These are phyloP conservation scores for Cardiocondyla obscurior DNA, from an alignment of 1,140 invertebrate genomes.

Conservation along the genomic window DNA sequence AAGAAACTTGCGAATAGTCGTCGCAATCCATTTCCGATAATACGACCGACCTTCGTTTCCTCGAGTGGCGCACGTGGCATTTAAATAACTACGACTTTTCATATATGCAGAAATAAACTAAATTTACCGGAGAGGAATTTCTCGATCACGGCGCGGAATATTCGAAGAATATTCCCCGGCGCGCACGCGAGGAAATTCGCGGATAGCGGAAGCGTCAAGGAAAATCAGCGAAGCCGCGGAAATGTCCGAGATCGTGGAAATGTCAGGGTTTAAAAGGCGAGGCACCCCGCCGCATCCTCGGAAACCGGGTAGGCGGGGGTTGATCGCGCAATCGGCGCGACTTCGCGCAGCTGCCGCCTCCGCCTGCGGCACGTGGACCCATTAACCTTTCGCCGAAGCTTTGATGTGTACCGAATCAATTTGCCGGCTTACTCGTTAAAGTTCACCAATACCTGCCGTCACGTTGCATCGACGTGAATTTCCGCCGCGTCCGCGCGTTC, in stretches of 20 bases:
- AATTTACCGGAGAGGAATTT: neutral
- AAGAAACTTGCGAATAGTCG: neutral
- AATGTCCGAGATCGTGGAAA: conserved; percentile 22
- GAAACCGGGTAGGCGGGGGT: neutral
- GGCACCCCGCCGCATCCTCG: neutral
- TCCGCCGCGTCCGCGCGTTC: neutral
- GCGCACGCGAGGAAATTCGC: neutral
- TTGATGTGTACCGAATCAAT: conserved; percentile 56
- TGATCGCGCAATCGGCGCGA: neutral
- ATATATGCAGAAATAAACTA: neutral
- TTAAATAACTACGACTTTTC: neutral
- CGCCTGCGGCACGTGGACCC: conserved; percentile 42
- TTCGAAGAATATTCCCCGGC: neutral
- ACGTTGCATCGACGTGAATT: conserved; percentile 21
- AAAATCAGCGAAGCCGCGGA: conserved; percentile 30
- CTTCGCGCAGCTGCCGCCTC: neutral
- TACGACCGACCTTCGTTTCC: neutral
- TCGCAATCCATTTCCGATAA: neutral
- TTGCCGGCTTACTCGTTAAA: conserved; percentile 47
- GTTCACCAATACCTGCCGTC: conserved; percentile 34
- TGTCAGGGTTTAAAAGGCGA: conserved; percentile 56
- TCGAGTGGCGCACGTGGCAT: neutral
- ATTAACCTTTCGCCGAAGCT: conserved; percentile 51
- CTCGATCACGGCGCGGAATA: neutral
- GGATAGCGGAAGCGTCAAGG: neutral